phyloP scores from a whole-genome alignment of 1,140 invertebrate species.

The Euborellia annulipes region DNA sequence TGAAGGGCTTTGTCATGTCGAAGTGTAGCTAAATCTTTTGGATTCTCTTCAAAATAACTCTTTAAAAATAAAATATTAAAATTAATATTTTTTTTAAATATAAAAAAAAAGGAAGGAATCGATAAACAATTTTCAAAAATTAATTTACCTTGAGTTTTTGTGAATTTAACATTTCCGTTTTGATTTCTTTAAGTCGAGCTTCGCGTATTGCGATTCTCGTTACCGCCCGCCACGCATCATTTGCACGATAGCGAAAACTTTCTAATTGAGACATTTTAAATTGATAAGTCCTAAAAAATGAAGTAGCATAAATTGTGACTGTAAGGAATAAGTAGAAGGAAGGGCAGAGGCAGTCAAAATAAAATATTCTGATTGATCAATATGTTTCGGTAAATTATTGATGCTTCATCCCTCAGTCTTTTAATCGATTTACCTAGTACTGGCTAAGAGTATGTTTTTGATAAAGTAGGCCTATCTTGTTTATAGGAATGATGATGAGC shows the following conservation, averaged over 20 bases:
- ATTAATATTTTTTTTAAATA: background rate
- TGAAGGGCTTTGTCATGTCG: constrained; percentile 86
- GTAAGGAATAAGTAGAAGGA: no score
- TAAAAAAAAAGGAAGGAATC: background rate
- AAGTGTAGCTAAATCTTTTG: constrained; percentile 72
- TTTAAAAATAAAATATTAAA: constrained; percentile 23
- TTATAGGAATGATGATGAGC: no score
- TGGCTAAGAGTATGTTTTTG: no score
- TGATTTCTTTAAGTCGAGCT: constrained; percentile 89
- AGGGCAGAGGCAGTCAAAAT: no score
- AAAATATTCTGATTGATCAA: no score
- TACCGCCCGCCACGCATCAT: constrained; percentile 86
- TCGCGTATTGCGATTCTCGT: constrained; percentile 84
- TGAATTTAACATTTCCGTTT: constrained; percentile 83
- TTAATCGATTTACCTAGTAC: no score
- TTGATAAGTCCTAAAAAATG: constrained; percentile 65
- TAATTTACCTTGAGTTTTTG: constrained; percentile 67
- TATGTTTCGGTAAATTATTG: no score
- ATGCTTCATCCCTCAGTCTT: no score
- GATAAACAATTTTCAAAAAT: background rate
- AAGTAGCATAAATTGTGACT: background rate
- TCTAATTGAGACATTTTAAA: constrained; percentile 93
- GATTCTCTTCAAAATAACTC: constrained; percentile 91
- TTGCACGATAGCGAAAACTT: constrained; percentile 82
- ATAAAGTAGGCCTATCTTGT: no score